Percentiles rank a stretch among this genome's conserved stretches.
phyloP scores from a whole-genome alignment of 1,140 invertebrate genomes.

The Drosophila pseudoobscura region DNA sequence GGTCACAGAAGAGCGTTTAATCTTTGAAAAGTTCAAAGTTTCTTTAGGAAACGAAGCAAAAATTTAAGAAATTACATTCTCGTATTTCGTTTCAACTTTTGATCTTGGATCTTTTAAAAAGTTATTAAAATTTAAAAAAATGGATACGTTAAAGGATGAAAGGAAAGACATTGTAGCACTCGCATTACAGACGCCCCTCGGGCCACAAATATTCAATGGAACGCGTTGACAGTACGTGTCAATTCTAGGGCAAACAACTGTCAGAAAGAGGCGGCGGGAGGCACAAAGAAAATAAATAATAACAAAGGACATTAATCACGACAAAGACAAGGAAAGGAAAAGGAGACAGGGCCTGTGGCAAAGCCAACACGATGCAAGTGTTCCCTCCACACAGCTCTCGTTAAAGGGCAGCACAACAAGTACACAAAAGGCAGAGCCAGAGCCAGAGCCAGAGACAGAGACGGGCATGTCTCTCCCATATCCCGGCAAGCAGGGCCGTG shows the following conservation, averaged over 20 bases:
- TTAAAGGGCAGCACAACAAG: conserved; percentile 68
- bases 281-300: conserved; percentile 63
- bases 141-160: conserved; percentile 1
- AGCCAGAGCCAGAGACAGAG: neutral
- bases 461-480: neutral
- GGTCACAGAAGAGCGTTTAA: too few species aligned
- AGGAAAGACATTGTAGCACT: conserved; percentile 3
- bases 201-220: conserved; percentile 21
- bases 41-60: too few species aligned
- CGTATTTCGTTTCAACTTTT: too few species aligned
- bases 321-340: conserved; percentile 44
- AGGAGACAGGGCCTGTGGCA: conserved; percentile 51
- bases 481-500: too few species aligned
- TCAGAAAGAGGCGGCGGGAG: conserved; percentile 27
- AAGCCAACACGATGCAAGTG: conserved; percentile 63
- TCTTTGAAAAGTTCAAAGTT: too few species aligned
- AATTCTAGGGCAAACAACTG: conserved; percentile 47
- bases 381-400: conserved; percentile 51
- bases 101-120: too few species aligned
- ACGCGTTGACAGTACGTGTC: conserved; percentile 54
- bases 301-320: conserved; percentile 63
- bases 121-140: neutral
- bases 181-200: conserved; percentile 25
- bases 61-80: too few species aligned
- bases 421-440: conserved; percentile 25